Conservation (phyloP, 2,113 vertebrate genomes). For the Aplodontia rufa region DNA sequence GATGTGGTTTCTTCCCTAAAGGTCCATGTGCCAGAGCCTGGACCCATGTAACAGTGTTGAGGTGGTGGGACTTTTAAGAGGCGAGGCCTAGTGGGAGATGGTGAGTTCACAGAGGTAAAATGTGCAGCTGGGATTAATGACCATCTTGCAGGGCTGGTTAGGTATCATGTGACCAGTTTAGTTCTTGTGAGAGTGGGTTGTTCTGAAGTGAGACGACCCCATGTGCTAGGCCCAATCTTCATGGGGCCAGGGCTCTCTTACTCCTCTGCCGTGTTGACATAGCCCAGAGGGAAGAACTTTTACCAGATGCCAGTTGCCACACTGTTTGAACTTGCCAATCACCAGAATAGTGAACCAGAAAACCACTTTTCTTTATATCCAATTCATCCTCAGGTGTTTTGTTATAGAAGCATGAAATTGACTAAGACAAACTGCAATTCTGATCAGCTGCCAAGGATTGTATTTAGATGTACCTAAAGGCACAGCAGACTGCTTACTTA, state of each 20-base stretch:
- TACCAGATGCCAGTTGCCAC: too few species aligned
- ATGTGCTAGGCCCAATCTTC: neutral
- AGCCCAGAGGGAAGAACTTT: neutral
- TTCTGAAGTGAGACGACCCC: neutral
- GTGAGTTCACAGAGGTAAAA: neutral
- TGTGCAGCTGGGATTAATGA: neutral
- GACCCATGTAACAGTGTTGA: neutral
- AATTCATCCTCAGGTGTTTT: neutral
- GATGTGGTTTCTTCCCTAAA: neutral
- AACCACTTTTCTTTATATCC: neutral
- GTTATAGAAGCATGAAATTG: neutral
- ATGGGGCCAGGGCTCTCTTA: neutral
- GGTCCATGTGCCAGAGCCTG: too few species aligned
- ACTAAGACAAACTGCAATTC: neutral
- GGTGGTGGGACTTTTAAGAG: neutral
- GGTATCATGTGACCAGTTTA: neutral
- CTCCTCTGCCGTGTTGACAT: too few species aligned
- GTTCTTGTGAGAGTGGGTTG: neutral
- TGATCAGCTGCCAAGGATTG: neutral
- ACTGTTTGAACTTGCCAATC: neutral
- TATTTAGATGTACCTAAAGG: neutral
- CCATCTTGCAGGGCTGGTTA: neutral
- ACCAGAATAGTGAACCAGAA: neutral
- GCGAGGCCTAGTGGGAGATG: neutral
- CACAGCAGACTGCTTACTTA: neutral